phyloP scores from a whole-genome alignment of 2,797 vertebrate species.

The Parauchenoglanis ngamensis region DNA sequence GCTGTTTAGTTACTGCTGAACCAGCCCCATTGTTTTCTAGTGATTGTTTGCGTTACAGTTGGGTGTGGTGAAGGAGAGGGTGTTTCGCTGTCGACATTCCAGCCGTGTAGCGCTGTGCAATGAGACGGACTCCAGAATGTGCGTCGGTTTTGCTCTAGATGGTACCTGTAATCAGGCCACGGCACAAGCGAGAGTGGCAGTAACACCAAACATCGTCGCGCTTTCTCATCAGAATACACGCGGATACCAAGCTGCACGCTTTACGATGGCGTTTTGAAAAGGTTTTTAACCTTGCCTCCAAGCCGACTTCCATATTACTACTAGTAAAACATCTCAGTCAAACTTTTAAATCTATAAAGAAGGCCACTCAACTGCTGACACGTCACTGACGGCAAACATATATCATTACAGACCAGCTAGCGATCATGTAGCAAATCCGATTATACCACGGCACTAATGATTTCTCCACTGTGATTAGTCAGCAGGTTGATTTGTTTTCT shows the following conservation, averaged over 20 bases:
- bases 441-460: neutral
- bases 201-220: neutral
- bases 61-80: conserved; percentile 18
- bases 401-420: no score
- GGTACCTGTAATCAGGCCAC: neutral
- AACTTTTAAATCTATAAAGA: neutral
- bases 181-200: neutral
- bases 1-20: neutral
- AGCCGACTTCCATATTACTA: neutral
- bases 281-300: neutral
- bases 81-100: conserved; percentile 25
- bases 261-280: neutral
- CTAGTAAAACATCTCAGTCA: neutral
- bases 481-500: neutral
- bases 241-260: neutral
- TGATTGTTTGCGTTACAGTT: conserved; percentile 13
- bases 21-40: conserved; percentile 10
- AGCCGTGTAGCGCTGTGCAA: conserved; percentile 1
- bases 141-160: conserved; percentile 3
- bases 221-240: neutral
- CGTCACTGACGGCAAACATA: neutral
- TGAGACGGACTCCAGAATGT: neutral
- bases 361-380: neutral
- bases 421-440: neutral
- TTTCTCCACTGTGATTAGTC: neutral